Evolutionary conservation across 2,888 invertebrate species (phyloP).

Genomic region (Nomada fucata): DNA sequence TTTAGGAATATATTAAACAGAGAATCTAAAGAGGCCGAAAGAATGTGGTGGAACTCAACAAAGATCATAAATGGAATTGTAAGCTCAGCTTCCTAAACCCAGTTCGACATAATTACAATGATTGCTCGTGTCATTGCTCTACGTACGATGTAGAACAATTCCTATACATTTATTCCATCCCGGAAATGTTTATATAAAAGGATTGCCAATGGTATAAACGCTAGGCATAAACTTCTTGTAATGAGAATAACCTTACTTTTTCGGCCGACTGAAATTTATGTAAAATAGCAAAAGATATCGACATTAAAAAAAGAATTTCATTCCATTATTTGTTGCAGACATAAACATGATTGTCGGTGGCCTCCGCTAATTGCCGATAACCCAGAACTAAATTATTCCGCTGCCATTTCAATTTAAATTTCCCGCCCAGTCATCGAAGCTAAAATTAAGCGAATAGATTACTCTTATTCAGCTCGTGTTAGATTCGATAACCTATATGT

Average conservation of each 20-base stretch:
- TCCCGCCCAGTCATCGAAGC: neutral
- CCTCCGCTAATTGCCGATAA: neutral
- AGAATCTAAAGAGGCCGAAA: too few species aligned
- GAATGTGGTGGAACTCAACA: too few species aligned
- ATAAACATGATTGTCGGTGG: neutral
- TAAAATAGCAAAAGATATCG: neutral
- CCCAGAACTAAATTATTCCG: neutral
- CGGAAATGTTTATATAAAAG: too few species aligned
- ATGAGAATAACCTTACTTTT: neutral
- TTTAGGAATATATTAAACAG: too few species aligned
- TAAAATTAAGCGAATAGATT: constrained; percentile 17
- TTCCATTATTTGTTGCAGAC: neutral
- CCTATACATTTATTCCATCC: too few species aligned
- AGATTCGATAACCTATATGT: neutral
- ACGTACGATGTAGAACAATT: too few species aligned
- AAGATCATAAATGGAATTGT: neutral
- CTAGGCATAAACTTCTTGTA: too few species aligned
- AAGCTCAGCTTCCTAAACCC: neutral
- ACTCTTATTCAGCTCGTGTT: neutral
- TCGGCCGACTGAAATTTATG: neutral
- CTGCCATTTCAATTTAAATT: neutral
- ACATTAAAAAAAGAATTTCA: neutral
- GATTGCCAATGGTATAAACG: too few species aligned
- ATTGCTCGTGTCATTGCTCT: neutral
- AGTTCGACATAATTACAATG: constrained; percentile 1